Evolutionary conservation across 2,888 invertebrate species (phyloP), one percentile per base, ranked within the genome.

Genomic region (Parnassius apollo): DNA sequence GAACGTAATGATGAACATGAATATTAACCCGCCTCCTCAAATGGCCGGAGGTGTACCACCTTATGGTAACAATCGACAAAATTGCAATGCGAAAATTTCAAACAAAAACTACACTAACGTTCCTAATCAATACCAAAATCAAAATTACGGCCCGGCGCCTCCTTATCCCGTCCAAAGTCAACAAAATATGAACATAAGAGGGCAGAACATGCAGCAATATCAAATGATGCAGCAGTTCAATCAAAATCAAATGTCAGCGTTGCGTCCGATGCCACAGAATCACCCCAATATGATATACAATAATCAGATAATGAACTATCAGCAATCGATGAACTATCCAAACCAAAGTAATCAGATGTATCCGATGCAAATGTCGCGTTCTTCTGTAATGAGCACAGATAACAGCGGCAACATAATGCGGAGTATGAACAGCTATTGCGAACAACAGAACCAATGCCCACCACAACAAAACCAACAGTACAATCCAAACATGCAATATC

Each of bases 371-470:
- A 85, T 90, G 83, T 91, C 91, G 0, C 82, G 91, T 64, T 90
- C 91, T 2, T 91, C 91, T 0, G 75, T 88, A 57, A 91, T 91
- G 91, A 91, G 91, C 62, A 90, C 91, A 0, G 91, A 91, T 64
- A 91, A 86, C 69, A 91, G 88, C 62, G 88, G 85, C 0, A 88
- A 86, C 62, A 86, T 88, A 83, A 86, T 88, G 83, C 82, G 90
- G 1, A 78, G 79, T 0, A 82, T 91, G 77, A 87, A 84, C 65
- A 86, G 80, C 65, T 91, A 85, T 61, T 87, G 87, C 54, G 91
- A 89, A 56, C 86, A 83, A 51, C 81, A 80, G 55, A 83, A 74
- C 61, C 76, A 77, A 49, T 49, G 49, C 12, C 13, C 8, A 49
- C 49, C 78, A 1, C 77, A 78, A 57, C 86, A 84, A 62, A 85